A percentile compares a stretch with the other conserved stretches of the same genome.
These are phyloP conservation scores for Artibeus lituratus DNA, from an alignment of 2,797 vertebrate genomes.

Conservation along the genomic window DNA sequence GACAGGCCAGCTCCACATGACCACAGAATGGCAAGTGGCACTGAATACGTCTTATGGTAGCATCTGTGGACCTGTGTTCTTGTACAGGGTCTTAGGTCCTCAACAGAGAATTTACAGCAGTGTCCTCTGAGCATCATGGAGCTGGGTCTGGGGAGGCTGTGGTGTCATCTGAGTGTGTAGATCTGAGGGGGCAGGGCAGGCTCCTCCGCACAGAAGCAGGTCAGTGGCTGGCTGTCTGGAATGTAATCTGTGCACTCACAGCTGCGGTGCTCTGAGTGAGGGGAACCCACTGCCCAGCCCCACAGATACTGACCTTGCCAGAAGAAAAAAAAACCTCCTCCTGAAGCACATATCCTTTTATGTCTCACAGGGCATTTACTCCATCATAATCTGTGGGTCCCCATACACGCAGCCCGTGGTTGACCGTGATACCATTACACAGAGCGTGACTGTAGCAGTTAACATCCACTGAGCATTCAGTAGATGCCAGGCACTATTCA, in stretches of 20 bases:
- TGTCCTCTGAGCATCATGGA: not conserved
- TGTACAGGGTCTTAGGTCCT: not conserved
- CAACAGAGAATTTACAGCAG: not conserved
- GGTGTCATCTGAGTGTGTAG: not conserved
- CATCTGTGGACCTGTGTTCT: not conserved
- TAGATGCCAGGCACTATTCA: not conserved
- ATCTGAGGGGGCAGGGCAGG: not conserved
- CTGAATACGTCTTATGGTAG: no score
- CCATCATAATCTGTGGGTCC: not conserved
- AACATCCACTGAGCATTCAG: not conserved
- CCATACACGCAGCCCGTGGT: not conserved
- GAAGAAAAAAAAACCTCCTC: not conserved
- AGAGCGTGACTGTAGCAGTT: not conserved
- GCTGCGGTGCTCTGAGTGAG: not conserved
- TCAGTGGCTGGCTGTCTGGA: not conserved
- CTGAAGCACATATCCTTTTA: not conserved
- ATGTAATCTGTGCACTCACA: not conserved
- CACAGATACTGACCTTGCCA: not conserved
- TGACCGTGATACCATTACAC: not conserved
- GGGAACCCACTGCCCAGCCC: not conserved
- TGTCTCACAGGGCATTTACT: not conserved
- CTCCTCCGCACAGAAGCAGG: not conserved
- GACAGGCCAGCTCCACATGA: not conserved
- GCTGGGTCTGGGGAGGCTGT: not conserved
- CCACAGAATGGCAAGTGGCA: not conserved